A percentile compares a stretch with the other conserved stretches of the same genome.
Evolutionary conservation across 23 tunicate genomes (phyloP).

Genomic region (Halocynthia roretzi): DNA sequence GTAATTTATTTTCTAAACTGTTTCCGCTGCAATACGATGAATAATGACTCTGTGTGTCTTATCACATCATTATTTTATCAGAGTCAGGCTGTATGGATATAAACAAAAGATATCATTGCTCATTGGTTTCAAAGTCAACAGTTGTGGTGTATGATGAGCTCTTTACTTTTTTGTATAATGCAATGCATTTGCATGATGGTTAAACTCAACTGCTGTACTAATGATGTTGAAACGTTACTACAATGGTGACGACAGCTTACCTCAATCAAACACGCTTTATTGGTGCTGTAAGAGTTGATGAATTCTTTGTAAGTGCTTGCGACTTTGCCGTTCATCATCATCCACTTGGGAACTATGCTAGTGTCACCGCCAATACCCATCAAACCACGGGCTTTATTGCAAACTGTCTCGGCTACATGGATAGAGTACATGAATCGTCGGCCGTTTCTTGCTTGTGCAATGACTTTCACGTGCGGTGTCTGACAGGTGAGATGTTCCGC

Average conservation of each 20-base stretch:
- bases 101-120: too few relatives aligned
- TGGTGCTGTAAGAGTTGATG: conserved; percentile 10
- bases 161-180: too few relatives aligned
- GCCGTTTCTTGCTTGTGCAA: background rate
- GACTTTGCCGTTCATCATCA: background rate
- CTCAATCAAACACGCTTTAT: background rate
- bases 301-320: background rate
- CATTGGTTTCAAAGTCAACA: too few relatives aligned
- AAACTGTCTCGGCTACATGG: conserved; percentile 1
- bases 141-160: too few relatives aligned
- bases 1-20: too few relatives aligned
- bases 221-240: too few relatives aligned
- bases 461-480: background rate
- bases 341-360: background rate
- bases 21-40: too few relatives aligned
- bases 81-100: too few relatives aligned
- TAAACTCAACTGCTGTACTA: too few relatives aligned
- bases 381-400: conserved; percentile 10
- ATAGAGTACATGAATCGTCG: background rate
- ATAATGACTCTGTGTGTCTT: too few relatives aligned
- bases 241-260: background rate
- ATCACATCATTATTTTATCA: too few relatives aligned
- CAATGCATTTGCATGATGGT: too few relatives aligned
- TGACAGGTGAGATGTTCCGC: background rate
- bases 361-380: conserved; percentile 10